A percentile compares a stretch with the other conserved stretches of the same genome.
Evolutionary conservation across 2,888 invertebrate species (phyloP).

Genomic region (Lutraria lutraria): DNA sequence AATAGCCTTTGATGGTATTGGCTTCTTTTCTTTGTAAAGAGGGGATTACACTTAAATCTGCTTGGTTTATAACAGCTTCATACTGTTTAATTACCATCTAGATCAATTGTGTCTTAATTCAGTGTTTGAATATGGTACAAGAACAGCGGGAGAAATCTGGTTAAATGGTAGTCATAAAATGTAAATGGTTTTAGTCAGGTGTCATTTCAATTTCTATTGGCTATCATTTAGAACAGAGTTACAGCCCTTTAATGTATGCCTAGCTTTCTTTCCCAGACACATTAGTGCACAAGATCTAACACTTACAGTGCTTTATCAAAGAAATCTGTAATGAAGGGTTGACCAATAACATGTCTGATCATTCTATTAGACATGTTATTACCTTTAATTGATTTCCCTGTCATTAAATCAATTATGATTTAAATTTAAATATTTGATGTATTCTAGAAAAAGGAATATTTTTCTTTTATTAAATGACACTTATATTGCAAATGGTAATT

Average conservation of each 20-base stretch:
- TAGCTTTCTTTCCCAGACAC: conserved; percentile 7
- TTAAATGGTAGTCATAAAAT: conserved; percentile 40
- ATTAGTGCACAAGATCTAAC: not conserved
- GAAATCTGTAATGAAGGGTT: not conserved
- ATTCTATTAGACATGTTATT: not conserved
- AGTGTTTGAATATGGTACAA: conserved; percentile 33
- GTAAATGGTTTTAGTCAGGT: conserved; percentile 33
- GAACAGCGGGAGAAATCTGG: conserved; percentile 38
- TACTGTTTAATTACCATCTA: conserved; percentile 47
- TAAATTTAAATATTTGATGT: not conserved
- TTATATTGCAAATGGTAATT: not conserved
- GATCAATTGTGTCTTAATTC: conserved; percentile 44
- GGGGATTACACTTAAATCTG: conserved; percentile 31
- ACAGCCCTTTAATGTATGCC: conserved; percentile 38
- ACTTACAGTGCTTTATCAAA: not conserved
- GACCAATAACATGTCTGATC: not conserved
- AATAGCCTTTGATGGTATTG: conserved; percentile 29
- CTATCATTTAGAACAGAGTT: conserved; percentile 27
- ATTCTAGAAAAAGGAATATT: too few relatives aligned
- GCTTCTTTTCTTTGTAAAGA: conserved; percentile 31
- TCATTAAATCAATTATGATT: not conserved
- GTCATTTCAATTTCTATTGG: conserved; percentile 27
- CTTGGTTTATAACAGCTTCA: conserved; percentile 16
- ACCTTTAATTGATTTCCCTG: not conserved
- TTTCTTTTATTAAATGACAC: too few relatives aligned